These are phyloP conservation scores for Anguilla rostrata DNA, from an alignment of 2,113 vertebrate genomes.

Conservation along the genomic window DNA sequence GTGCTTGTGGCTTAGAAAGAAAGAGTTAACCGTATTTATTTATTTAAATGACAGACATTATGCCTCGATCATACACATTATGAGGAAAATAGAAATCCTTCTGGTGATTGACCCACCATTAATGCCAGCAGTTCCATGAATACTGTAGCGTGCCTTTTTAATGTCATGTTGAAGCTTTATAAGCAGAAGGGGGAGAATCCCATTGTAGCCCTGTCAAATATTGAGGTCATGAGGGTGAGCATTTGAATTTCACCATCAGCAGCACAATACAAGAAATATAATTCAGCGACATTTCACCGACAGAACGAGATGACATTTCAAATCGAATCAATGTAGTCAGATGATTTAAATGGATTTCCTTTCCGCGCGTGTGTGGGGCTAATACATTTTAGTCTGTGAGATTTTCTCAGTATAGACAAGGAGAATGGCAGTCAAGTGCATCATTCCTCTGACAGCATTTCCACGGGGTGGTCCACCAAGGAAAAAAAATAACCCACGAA, in stretches of 20 bases:
- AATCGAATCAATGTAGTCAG: conserved; percentile 30
- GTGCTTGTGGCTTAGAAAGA: not conserved
- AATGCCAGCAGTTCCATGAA: not conserved
- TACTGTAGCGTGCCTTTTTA: not conserved
- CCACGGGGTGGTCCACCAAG: not conserved
- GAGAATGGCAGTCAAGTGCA: not conserved
- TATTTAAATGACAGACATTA: not conserved
- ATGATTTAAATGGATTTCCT: conserved; percentile 19
- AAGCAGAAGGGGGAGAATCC: not conserved
- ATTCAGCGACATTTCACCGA: conserved; percentile 18
- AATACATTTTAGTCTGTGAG: not conserved
- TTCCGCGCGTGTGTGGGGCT: not conserved
- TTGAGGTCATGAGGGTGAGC: conserved; percentile 27
- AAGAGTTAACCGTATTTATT: not conserved
- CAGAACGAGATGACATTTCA: conserved; percentile 37
- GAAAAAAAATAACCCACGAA: not conserved
- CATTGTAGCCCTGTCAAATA: conserved; percentile 15
- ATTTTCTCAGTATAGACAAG: not conserved
- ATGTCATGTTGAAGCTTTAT: not conserved
- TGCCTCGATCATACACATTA: not conserved
- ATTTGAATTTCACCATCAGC: conserved; percentile 25
- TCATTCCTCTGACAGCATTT: not conserved
- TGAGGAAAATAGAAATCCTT: not conserved
- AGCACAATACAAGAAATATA: conserved; percentile 8
- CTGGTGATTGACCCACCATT: not conserved